Evolutionary conservation across 2,797 vertebrate species (phyloP).

Genomic region (Selene dorsalis): DNA sequence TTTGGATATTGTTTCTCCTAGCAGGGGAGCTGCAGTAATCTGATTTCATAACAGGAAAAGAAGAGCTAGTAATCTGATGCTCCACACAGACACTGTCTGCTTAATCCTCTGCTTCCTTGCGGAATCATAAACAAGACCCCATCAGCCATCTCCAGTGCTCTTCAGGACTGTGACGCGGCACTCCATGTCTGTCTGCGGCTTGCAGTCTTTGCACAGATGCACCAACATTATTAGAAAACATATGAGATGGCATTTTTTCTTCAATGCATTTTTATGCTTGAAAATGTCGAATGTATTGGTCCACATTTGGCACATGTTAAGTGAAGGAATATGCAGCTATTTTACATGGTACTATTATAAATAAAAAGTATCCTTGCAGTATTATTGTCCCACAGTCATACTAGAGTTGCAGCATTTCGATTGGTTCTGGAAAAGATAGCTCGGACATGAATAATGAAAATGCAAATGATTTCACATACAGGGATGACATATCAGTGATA

Average conservation of each 20-base stretch:
- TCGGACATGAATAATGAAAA: background rate
- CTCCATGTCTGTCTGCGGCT: constrained; percentile 19
- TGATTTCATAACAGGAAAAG: constrained; percentile 84
- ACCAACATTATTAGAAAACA: background rate
- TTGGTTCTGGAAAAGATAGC: background rate
- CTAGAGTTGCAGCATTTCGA: background rate
- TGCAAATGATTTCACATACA: constrained; percentile 2
- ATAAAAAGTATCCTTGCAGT: background rate
- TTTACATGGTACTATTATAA: background rate
- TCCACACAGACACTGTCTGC: constrained; percentile 61
- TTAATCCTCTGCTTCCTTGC: constrained; percentile 76
- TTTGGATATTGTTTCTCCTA: constrained; percentile 70
- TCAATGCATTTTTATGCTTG: background rate
- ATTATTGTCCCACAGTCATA: background rate
- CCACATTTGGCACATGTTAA: background rate
- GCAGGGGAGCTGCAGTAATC: constrained; percentile 71
- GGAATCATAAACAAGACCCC: constrained; percentile 66
- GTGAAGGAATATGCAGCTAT: background rate
- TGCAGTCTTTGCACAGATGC: constrained; percentile 5
- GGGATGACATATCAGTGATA: background rate
- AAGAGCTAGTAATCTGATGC: constrained; percentile 80
- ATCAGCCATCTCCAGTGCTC: constrained; percentile 51
- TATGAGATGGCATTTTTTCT: background rate
- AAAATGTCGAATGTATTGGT: constrained; percentile 9
- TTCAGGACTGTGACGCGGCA: constrained; percentile 63